These are phyloP conservation scores for Peromyscus nudipes DNA, from an alignment of 2,797 vertebrate genomes.

Conservation along the genomic window DNA sequence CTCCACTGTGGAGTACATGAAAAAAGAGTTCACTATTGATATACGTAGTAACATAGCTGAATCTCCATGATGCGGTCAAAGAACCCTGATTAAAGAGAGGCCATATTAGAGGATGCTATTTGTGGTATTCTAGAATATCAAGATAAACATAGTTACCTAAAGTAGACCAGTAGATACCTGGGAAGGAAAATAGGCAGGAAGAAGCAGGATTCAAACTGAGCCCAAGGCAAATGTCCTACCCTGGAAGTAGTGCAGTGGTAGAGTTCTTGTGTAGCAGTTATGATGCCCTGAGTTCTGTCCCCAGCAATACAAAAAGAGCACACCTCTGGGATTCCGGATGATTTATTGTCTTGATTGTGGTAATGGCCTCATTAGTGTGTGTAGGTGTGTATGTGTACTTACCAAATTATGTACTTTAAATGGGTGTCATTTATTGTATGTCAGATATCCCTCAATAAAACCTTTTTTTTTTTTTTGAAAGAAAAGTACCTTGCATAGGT, in stretches of 20 bases:
- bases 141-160: conserved; percentile 43
- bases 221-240: not conserved
- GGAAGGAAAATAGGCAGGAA: not conserved
- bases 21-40: conserved; percentile 20
- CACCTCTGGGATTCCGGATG: not conserved
- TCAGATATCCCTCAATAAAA: conserved; percentile 33
- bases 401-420: conserved; percentile 32
- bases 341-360: not conserved
- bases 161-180: not conserved
- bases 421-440: not conserved
- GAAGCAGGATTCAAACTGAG: conserved; percentile 16
- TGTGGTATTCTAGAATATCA: conserved; percentile 42
- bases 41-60: not conserved
- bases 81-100: not conserved
- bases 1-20: not conserved
- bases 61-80: not conserved
- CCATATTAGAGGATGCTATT: not conserved
- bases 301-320: not conserved
- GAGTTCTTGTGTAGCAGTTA: not conserved
- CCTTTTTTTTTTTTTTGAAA: not conserved
- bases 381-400: not conserved
- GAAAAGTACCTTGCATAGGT: not conserved
- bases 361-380: not conserved
- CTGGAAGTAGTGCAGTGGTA: not conserved
- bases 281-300: not conserved